Evolutionary conservation across 2,797 vertebrate species (phyloP), one percentile per base, ranked within the genome.

Genomic region (Tauraco hartlaubi): DNA sequence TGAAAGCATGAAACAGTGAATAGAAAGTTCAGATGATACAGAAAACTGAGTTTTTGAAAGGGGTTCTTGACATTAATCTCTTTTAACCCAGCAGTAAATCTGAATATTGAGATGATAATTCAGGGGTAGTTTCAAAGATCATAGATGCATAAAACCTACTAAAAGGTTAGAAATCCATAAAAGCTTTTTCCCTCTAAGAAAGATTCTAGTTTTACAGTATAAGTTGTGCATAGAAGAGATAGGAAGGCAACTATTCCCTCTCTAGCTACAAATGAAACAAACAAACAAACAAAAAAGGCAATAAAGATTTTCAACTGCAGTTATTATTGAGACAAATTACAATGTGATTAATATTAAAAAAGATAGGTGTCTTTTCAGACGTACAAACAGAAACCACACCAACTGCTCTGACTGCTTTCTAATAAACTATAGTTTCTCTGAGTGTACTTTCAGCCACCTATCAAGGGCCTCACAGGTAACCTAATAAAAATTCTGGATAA

Each of bases 1-100:
- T 35, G 33, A 95, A 94, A 86, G 51, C 46, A 73, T 76, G 31
- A 69, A 90, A 90, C 15, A 86, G 6, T 52, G 15, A 96, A 64
- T 3, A 1, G 4, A 56, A 41, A 54, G 17, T 74, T 17, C 23
- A 46, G 7, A 20, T 18, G 44, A 81, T 25, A 54, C 2, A 85
- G 12, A 89, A 84, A 92, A 41, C 11, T n/a, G 20, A 56, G 16
- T 23, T 61, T 83, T 37, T 74, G 13, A 77, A 80, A 37, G 9
- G 3, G 0, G 0, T 33, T 69, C 28, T 46, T 68, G 26, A 31
- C 16, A 59, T 21, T 33, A 59, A 59, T 63, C 1, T 69, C 35
- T 44, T 55, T 71, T 46, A 86, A 55, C 19, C 7, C 9, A 78
- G 15, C 58, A 78, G 10, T 68, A 84, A 90, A 74, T 41, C 62